Conservation (phyloP, 2,113 vertebrate species). For the crab-eating macaque (Macaca fascicularis) region DNA sequence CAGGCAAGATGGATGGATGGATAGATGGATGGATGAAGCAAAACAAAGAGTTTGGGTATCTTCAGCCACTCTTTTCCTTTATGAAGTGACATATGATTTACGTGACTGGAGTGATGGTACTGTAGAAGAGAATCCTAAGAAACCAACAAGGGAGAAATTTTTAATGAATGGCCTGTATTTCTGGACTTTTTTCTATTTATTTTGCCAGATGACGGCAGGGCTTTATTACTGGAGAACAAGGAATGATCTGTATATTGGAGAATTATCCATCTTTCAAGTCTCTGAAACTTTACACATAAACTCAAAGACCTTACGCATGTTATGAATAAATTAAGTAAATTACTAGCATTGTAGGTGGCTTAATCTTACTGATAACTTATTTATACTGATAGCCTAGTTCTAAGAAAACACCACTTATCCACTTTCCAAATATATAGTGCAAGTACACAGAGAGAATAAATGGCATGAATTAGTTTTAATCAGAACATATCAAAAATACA, state of each 20-base stretch:
- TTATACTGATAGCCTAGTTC: not conserved
- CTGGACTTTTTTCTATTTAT: slow-evolving; percentile 12
- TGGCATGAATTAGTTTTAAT: not conserved
- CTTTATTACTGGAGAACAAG: not conserved
- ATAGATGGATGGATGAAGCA: not conserved
- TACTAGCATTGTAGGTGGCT: not conserved
- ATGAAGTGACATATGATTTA: not conserved
- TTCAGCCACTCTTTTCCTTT: not conserved
- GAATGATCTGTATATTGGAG: not conserved
- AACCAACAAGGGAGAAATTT: not conserved
- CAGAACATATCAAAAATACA: not conserved
- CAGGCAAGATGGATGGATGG: not conserved
- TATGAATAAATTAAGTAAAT: slow-evolving; percentile 13
- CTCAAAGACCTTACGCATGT: not conserved
- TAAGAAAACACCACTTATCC: slow-evolving; percentile 11
- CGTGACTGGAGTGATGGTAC: not conserved
- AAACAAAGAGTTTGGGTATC: not conserved
- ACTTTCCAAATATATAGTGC: not conserved
- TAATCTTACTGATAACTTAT: not conserved
- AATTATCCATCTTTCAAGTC: not conserved
- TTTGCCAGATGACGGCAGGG: not conserved
- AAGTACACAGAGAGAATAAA: not conserved
- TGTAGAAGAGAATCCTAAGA: not conserved
- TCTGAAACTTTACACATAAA: slow-evolving; percentile 23
- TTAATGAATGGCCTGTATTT: not conserved